Conservation (phyloP, 23 tunicate species). For the Ciona savignyi region DNA sequence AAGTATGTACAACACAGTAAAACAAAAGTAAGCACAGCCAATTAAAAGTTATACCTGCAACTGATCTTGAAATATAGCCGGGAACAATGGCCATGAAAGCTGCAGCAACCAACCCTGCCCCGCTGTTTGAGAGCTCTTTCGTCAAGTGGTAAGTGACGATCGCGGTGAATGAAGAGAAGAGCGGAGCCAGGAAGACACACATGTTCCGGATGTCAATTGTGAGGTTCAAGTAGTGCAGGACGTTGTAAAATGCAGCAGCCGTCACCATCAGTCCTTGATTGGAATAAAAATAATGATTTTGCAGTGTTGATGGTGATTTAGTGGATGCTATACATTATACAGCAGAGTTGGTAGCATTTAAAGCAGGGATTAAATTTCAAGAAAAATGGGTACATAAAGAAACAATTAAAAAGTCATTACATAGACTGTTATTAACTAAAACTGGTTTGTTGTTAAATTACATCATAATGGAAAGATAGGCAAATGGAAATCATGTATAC, state of each 20-base stretch:
- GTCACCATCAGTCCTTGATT: conserved; percentile 86
- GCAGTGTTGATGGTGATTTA: too few species aligned
- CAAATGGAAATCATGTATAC: too few species aligned
- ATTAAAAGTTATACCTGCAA: conserved; percentile 59
- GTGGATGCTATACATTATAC: too few species aligned
- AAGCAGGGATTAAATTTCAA: too few species aligned
- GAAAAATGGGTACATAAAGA: too few species aligned
- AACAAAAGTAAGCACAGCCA: too few species aligned
- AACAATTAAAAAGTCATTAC: too few species aligned
- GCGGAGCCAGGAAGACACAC: conserved; percentile 96
- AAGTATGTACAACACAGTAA: background rate
- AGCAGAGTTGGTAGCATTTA: too few species aligned
- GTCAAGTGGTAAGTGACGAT: conserved; percentile 88
- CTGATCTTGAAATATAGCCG: conserved; percentile 98
- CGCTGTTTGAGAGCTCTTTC: conserved; percentile 78
- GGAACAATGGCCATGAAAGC: conserved; percentile 98
- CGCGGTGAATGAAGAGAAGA: conserved; percentile 88
- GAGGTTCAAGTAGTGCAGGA: conserved; percentile 61
- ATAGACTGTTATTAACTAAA: too few species aligned
- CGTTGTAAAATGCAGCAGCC: conserved; percentile 81
- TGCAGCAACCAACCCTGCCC: conserved; percentile 92
- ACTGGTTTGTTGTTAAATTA: too few species aligned
- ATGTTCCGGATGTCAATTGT: conserved; percentile 93
- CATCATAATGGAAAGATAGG: too few species aligned
- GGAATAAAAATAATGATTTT: too few species aligned